Base-by-base conservation (phyloP, 2,888 invertebrate species). In the Drosophila mercatorum region DNA sequence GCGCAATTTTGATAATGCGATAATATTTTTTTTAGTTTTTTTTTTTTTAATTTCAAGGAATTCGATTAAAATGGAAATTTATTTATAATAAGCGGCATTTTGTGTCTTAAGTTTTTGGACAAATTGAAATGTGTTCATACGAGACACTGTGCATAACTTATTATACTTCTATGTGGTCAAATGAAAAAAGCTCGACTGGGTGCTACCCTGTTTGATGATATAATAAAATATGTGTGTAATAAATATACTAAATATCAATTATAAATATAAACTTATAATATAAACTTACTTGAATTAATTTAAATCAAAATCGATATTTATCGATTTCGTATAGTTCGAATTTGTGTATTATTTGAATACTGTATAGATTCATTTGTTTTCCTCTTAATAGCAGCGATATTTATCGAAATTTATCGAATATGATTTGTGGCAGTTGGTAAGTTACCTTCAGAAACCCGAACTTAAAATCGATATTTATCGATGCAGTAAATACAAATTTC, bases 91-190 rank as follows among this genome's bases (percentile, higher is more conserved):
- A 65, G 66, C 71, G 68, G 64, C 55, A 34, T 52, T 65, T 47
- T 53, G 36, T 73, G 78, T 78, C 66, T 65, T 61, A 72, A 58
- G 49, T 68, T 59, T 70, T 77, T 58, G 52, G 86, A 88, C 85
- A 88, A 85, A 85, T 85, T 85, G 87, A 88, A 88, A 85, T 85
- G 87, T 88, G 77, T 86, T 88, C 79, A 86, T 83, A 74, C 52
- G 31, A 73, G 69, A 68, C 68, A 68, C 31, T 69, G 60, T 71
- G 71, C 61, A 86, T 86, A 77, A 80, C 74, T 86, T 75, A 80
- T 67, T 53, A 53, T 49, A 40, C 63, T 71, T 65, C 34, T 7
- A 31, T 5, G 11, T 5, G n/a, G 6, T 0, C 5, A 11, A 34
- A 11, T 11, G 31, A 2, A 0, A 11, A 17, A 34, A 17, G 7